These are phyloP conservation scores for Calypte anna DNA, from an alignment of 2,113 vertebrate species.

Conservation along the genomic window DNA sequence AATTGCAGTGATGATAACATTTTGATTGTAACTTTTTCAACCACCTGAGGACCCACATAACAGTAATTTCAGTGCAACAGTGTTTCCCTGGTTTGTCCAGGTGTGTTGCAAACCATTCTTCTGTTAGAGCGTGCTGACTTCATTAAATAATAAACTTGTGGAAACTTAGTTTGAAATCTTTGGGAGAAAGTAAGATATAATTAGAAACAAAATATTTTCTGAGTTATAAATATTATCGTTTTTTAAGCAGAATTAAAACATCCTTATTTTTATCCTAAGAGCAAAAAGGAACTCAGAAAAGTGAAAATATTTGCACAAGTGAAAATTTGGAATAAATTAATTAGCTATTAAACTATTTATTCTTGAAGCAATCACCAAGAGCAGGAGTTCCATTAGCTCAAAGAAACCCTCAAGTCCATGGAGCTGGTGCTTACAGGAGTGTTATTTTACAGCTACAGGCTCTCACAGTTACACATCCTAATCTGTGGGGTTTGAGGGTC, in stretches of 20 bases:
- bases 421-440: not conserved
- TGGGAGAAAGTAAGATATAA: not conserved
- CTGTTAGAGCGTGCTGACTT: not conserved
- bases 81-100: not conserved
- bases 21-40: constrained; percentile 6
- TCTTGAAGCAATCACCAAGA: not conserved
- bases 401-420: not conserved
- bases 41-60: not conserved
- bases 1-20: not conserved
- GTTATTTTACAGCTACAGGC: not conserved
- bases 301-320: not conserved
- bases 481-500: not conserved
- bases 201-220: not conserved
- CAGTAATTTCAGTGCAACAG: not conserved
- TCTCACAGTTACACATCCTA: not conserved
- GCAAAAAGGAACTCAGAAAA: not conserved
- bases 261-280: not conserved
- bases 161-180: not conserved
- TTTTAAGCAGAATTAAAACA: not conserved
- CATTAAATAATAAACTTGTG: not conserved
- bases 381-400: not conserved
- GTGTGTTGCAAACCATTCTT: not conserved
- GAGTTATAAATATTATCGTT: not conserved
- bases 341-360: not conserved
- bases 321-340: not conserved